A percentile compares a stretch with the other conserved stretches of the same genome.
phyloP scores from a whole-genome alignment of 2,797 vertebrate species.

The Prunella strophiata region DNA sequence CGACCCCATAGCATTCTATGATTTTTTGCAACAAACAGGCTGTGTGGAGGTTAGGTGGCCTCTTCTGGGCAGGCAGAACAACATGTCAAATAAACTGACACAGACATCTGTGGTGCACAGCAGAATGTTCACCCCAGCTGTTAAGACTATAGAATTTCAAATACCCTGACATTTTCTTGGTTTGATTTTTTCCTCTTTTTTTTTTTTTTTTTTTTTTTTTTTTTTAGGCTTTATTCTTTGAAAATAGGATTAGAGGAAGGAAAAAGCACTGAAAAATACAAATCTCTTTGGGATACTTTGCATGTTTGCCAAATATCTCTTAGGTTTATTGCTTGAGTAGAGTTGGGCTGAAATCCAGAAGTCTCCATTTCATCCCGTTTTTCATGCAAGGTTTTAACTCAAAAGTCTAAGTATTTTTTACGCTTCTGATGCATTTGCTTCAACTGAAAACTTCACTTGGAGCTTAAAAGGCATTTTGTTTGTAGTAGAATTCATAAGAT shows the following conservation, averaged over 20 bases:
- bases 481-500: neutral
- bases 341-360: neutral
- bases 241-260: neutral
- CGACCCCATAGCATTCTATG: neutral
- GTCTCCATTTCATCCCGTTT: neutral
- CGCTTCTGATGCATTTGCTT: neutral
- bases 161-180: neutral
- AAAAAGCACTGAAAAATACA: neutral
- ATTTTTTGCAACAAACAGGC: neutral
- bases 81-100: neutral
- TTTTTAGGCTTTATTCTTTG: neutral
- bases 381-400: neutral
- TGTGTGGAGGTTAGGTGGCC: neutral
- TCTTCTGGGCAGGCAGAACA: neutral
- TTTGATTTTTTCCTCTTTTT: fast-evolving
- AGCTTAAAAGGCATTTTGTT: neutral
- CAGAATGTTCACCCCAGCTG: neutral
- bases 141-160: neutral
- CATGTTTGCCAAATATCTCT: neutral
- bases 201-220: neutral
- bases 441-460: neutral
- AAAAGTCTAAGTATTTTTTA: neutral
- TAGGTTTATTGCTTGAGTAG: neutral
- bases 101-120: neutral
- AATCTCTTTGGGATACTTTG: neutral